Evolutionary conservation across 2,888 invertebrate species (phyloP).

Genomic region (Amorpha juglandis): DNA sequence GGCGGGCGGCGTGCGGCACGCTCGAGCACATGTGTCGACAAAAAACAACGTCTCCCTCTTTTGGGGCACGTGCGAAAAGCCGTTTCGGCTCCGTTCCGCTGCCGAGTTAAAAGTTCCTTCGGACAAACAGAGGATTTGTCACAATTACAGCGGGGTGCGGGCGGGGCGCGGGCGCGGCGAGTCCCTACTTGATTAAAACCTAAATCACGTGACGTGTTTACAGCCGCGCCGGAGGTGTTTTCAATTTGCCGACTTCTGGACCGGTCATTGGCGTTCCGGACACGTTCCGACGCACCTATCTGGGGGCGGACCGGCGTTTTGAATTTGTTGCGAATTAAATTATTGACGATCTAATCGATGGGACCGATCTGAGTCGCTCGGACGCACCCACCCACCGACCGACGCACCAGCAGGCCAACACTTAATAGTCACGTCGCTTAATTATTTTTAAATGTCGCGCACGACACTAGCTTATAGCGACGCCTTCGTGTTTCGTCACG

Average conservation of each 20-base stretch:
- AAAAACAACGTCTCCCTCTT: slow-evolving; percentile 75
- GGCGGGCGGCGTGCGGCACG: slow-evolving; percentile 45
- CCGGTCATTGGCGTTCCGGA: slow-evolving; percentile 80
- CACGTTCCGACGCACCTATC: slow-evolving; percentile 80
- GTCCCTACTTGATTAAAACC: slow-evolving; percentile 85
- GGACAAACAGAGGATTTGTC: slow-evolving; percentile 85
- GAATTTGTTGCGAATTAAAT: slow-evolving; percentile 83
- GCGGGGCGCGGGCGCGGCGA: slow-evolving; percentile 62
- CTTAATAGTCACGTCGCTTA: slow-evolving; percentile 73
- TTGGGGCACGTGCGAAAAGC: slow-evolving; percentile 78
- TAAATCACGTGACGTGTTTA: slow-evolving; percentile 85
- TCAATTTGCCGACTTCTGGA: slow-evolving; percentile 82
- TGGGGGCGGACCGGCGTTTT: slow-evolving; percentile 75
- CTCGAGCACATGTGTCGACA: slow-evolving; percentile 82
- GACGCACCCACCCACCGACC: slow-evolving; percentile 45
- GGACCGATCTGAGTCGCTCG: slow-evolving; percentile 56
- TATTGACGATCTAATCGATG: slow-evolving; percentile 80
- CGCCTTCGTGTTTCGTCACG: slow-evolving; percentile 65
- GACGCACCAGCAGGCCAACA: slow-evolving; percentile 33
- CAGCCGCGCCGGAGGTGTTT: slow-evolving; percentile 83
- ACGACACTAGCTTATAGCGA: slow-evolving; percentile 63
- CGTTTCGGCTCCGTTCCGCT: slow-evolving; percentile 74
- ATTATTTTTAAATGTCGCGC: slow-evolving; percentile 76
- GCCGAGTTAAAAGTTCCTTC: slow-evolving; percentile 82
- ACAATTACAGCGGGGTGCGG: slow-evolving; percentile 78